These are phyloP conservation scores for Amblyraja radiata DNA, from an alignment of 2,797 vertebrate genomes.

Conservation along the genomic window DNA sequence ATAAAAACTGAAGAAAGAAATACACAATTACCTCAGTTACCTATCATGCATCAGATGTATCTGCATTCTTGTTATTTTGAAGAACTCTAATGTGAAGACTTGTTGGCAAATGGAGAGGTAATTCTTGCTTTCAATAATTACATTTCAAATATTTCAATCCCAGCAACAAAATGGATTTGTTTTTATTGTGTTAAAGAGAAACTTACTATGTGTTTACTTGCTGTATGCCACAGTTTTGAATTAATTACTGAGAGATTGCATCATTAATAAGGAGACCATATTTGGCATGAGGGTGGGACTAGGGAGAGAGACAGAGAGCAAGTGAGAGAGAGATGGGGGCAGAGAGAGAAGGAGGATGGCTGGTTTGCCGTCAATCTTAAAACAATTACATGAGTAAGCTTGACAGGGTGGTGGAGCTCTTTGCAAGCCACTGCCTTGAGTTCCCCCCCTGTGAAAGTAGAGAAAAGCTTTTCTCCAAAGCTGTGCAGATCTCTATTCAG, in stretches of 20 bases:
- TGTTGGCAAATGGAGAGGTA: conserved; percentile 10
- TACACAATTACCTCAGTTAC: not conserved
- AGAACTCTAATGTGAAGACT: conserved; percentile 3
- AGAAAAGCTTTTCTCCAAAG: conserved; percentile 48
- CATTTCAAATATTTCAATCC: not conserved
- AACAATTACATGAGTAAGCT: conserved; percentile 55
- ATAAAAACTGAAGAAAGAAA: not conserved
- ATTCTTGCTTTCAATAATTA: not conserved
- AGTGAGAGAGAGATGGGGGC: not conserved
- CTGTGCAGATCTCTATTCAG: conserved; percentile 43
- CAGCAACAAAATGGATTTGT: not conserved
- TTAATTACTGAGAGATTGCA: conserved; percentile 34
- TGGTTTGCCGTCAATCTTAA: conserved; percentile 50
- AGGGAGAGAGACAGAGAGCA: conserved; percentile 35
- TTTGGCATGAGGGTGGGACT: conserved; percentile 27
- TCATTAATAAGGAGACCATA: conserved; percentile 36
- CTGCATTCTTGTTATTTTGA: not conserved
- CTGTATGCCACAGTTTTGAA: conserved; percentile 15
- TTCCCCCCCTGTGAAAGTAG: conserved; percentile 52
- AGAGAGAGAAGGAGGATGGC: conserved; percentile 43
- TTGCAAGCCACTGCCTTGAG: conserved; percentile 50
- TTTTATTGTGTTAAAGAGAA: conserved; percentile 7
- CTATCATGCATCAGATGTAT: not conserved
- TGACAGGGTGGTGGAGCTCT: conserved; percentile 57
- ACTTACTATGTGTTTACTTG: not conserved